Percentiles rank a stretch among this genome's conserved stretches.
phyloP scores from a whole-genome alignment of 2,888 invertebrate genomes.

The Malthinus seriepunctatus region DNA sequence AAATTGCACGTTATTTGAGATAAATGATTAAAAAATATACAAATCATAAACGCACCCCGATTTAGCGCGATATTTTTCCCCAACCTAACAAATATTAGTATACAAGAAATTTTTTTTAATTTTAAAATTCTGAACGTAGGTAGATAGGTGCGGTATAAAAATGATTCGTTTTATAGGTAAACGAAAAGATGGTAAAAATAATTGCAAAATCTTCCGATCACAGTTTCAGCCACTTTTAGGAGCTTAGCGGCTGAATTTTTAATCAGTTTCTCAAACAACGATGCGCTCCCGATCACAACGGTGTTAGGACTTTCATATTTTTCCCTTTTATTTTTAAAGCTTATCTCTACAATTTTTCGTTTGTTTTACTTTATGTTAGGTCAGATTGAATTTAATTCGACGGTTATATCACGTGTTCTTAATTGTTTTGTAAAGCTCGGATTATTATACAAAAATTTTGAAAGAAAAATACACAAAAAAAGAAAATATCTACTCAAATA shows the following conservation, averaged over 20 bases:
- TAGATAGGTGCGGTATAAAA: slow-evolving; percentile 1
- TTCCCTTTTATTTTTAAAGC: slow-evolving; percentile 47
- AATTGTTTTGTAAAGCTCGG: slow-evolving; percentile 25
- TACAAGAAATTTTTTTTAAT: neutral
- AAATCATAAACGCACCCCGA: neutral
- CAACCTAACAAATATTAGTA: neutral
- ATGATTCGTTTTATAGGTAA: slow-evolving; percentile 20
- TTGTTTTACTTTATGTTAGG: slow-evolving; percentile 33
- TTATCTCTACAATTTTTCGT: slow-evolving; percentile 48
- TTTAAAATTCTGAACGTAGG: neutral
- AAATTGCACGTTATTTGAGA: neutral
- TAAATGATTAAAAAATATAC: neutral
- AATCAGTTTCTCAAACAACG: slow-evolving; percentile 55
- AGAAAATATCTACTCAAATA: no score
- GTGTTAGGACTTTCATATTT: slow-evolving; percentile 22
- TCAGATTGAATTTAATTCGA: slow-evolving; percentile 29
- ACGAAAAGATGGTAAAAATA: slow-evolving; percentile 49
- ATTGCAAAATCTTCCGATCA: slow-evolving; percentile 53
- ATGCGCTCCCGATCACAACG: slow-evolving; percentile 36
- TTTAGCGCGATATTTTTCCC: slow-evolving; percentile 5
- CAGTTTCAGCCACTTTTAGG: slow-evolving; percentile 51
- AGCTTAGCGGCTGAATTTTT: slow-evolving; percentile 55
- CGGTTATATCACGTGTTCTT: slow-evolving; percentile 27
- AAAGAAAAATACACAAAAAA: neutral
- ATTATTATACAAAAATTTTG: slow-evolving; percentile 17